Evolutionary conservation across 2,113 vertebrate genomes (phyloP).

Genomic region (Edolisoma coerulescens): DNA sequence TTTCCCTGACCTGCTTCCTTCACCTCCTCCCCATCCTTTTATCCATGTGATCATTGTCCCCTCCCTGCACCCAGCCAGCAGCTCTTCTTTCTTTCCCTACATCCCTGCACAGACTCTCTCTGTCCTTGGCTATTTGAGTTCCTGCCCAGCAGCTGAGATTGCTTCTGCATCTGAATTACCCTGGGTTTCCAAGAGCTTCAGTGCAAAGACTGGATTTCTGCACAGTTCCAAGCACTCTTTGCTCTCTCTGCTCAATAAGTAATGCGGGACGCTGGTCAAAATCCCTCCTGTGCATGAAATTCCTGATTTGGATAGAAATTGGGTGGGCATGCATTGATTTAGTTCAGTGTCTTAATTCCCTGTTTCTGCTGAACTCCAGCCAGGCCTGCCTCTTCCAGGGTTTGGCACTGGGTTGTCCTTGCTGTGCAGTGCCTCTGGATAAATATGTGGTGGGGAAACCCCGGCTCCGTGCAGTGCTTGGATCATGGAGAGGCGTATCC

Average conservation of each 20-base stretch:
- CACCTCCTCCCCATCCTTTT: not conserved
- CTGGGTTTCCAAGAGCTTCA: not conserved
- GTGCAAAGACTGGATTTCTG: not conserved
- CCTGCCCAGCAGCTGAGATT: not conserved
- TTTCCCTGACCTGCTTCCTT: not conserved
- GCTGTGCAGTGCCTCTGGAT: not conserved
- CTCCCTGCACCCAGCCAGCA: not conserved
- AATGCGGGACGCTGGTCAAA: not conserved
- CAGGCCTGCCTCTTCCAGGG: constrained; percentile 7
- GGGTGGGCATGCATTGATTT: not conserved
- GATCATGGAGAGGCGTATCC: not conserved
- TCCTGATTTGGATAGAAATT: not conserved
- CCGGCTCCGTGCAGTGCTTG: rapidly evolving
- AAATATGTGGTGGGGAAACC: not conserved
- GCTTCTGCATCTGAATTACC: constrained; percentile 33
- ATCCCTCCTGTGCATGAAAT: constrained; percentile 2
- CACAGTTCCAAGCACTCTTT: not conserved
- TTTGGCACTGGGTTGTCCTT: not conserved
- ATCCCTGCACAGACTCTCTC: not conserved
- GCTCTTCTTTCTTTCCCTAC: not conserved
- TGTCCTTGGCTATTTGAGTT: not conserved
- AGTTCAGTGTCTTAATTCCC: not conserved
- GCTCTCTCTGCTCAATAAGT: not conserved
- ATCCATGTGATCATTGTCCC: not conserved
- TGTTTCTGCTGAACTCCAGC: not conserved